These are phyloP conservation scores for Pachypanchax playfairii DNA, from an alignment of 2,113 vertebrate species.

Conservation along the genomic window DNA sequence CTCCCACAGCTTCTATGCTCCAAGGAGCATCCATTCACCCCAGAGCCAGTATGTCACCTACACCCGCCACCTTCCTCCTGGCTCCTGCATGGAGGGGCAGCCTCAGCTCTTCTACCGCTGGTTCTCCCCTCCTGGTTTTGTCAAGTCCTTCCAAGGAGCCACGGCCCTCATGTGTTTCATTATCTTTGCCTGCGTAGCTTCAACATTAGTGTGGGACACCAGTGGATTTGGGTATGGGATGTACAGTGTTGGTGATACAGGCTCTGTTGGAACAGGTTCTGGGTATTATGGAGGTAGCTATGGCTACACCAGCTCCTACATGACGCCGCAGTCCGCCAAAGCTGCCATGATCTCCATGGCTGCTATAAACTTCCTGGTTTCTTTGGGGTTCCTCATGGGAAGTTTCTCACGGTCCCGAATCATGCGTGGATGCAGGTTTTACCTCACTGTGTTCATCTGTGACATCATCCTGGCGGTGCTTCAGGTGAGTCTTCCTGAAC, in stretches of 20 bases:
- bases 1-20: conserved; percentile 64
- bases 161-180: conserved; percentile 80
- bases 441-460: conserved; percentile 79
- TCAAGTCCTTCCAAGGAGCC: conserved; percentile 75
- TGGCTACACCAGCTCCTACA: conserved; percentile 72
- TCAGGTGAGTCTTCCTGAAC: conserved; percentile 63
- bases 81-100: conserved; percentile 68
- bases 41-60: conserved; percentile 61
- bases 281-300: conserved; percentile 80
- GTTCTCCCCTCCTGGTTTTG: conserved; percentile 83
- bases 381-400: conserved; percentile 81
- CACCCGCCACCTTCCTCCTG: conserved; percentile 52
- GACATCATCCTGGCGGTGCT: conserved; percentile 82
- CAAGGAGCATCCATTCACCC: conserved; percentile 55
- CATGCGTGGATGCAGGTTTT: conserved; percentile 81
- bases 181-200: conserved; percentile 87
- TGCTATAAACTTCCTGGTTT: conserved; percentile 82
- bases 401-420: conserved; percentile 79
- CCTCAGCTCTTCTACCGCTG: conserved; percentile 86
- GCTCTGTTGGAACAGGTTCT: conserved; percentile 18
- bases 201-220: conserved; percentile 88
- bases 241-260: conserved; percentile 27
- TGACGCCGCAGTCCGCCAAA: conserved; percentile 85
- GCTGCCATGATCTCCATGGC: conserved; percentile 87
- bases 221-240: conserved; percentile 68